A percentile compares a stretch with the other conserved stretches of the same genome.
phyloP scores from a whole-genome alignment of 2,888 invertebrate genomes.

The Cremastobaeus sp. region DNA sequence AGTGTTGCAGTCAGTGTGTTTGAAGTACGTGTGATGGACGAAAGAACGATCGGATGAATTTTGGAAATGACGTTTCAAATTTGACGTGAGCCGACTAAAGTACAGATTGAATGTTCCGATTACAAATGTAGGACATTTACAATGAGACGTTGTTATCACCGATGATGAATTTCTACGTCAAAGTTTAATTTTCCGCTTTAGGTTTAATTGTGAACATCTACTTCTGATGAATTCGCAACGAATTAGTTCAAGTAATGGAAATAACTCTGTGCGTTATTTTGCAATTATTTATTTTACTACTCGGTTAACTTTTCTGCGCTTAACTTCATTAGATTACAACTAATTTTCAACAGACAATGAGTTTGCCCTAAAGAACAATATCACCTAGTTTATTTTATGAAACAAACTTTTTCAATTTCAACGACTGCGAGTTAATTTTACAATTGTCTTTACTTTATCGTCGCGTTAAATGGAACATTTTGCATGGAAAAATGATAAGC shows the following conservation, averaged over 20 bases:
- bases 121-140: slow-evolving; percentile 21
- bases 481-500: no score
- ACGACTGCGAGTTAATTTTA: no score
- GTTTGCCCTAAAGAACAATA: no score
- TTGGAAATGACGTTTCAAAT: slow-evolving; percentile 12
- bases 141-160: slow-evolving; percentile 22
- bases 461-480: no score
- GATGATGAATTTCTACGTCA: slow-evolving; percentile 27
- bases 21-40: background rate
- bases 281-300: no score
- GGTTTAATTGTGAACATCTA: slow-evolving; percentile 15
- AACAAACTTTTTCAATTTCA: no score
- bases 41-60: background rate
- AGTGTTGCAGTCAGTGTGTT: background rate
- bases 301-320: no score
- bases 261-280: background rate
- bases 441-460: no score
- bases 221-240: slow-evolving; percentile 10
- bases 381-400: no score
- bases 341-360: no score
- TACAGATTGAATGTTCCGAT: slow-evolving; percentile 11
- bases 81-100: background rate
- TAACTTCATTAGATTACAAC: no score
- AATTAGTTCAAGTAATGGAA: no score
- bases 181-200: slow-evolving; percentile 34